Evolutionary conservation across 2,888 invertebrate species (phyloP).

Genomic region (Smittia sp.): DNA sequence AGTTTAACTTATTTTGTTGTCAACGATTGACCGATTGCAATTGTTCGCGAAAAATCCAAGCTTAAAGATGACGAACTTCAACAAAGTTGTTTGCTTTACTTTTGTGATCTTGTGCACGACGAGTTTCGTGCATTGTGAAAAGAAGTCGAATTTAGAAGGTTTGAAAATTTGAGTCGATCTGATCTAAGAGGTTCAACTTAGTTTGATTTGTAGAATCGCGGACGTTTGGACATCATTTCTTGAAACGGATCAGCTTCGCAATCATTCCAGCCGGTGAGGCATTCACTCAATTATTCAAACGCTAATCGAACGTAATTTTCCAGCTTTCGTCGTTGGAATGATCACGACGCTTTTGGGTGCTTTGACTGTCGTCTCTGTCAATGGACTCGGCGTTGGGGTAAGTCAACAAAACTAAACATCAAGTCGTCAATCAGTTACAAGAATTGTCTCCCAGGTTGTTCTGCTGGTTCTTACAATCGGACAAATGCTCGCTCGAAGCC

Average conservation of each 20-base stretch:
- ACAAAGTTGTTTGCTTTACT: not conserved
- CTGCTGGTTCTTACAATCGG: conserved; percentile 61
- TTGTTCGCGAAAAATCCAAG: not conserved
- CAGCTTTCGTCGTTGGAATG: conserved; percentile 71
- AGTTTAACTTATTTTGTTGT: conserved; percentile 5
- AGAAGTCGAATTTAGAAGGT: too few species aligned
- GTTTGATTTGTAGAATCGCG: conserved; percentile 56
- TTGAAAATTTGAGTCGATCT: too few species aligned
- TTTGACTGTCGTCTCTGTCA: conserved; percentile 69
- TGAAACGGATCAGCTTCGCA: conserved; percentile 68
- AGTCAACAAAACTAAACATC: conserved; percentile 42
- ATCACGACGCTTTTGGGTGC: conserved; percentile 69
- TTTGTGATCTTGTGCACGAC: not conserved
- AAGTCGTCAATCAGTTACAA: too few species aligned
- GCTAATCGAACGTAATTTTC: not conserved
- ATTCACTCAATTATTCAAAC: too few species aligned
- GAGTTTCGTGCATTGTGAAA: not conserved
- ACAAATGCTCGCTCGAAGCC: conserved; percentile 54
- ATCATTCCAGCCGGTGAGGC: conserved; percentile 61
- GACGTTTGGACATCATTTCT: conserved; percentile 69
- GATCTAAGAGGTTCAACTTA: not conserved
- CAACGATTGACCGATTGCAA: not conserved
- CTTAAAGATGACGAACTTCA: conserved; percentile 6
- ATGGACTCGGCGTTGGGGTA: conserved; percentile 70
- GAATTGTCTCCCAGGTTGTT: conserved; percentile 48